Base-by-base conservation (phyloP, 2,888 invertebrate species). In the Oscheius sp. region DNA sequence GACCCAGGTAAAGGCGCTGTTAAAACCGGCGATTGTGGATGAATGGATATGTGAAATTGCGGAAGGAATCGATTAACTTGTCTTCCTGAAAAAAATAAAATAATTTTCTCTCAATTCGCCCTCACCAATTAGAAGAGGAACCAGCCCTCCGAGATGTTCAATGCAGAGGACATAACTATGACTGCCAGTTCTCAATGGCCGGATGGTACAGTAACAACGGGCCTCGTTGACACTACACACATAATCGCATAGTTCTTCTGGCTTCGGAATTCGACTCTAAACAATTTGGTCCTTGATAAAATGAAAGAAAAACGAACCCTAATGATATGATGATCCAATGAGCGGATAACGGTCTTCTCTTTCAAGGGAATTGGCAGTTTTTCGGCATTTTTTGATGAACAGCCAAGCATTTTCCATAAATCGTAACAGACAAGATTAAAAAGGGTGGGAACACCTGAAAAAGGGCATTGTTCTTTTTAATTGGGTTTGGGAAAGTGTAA, bases 131-230 rank as follows among this genome's bases (percentile, higher is more conserved):
- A 99, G 91, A 70, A 99, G 91, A 0, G 99, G 98, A 79, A 99
- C 95, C 61, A 98, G 91, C 0, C 98, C 98, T 2, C 98, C 98
- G 72, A 86, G 91, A 89, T 96, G 96, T 89, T 98, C 97, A 84
- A 97, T 91, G 89, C 97, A 98, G 56, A 91, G 87, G 25, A 91
- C 90, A 83, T 90, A 91, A 72, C 90, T 89, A 59, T 83, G 79
- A 27, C 80, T 76, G 46, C 84, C 80, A 23, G 84, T 73, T 1
- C 82, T 73, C 64, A 85, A 72, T 13, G 87, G 87, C 41, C 83
- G 93, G 94, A 99, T 97, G 70, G 98, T 99, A 91, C 99, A 99
- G 90, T 97, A 96, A 74, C 97, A 92, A 6, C 98, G 93, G 72
- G 93, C 94, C 71, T 92, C 91, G 1, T 96, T 96, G 16, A 98